A percentile compares a stretch with the other conserved stretches of the same genome.
phyloP scores from a whole-genome alignment of 2,888 invertebrate genomes.

The Gonocerus acuteangulatus region DNA sequence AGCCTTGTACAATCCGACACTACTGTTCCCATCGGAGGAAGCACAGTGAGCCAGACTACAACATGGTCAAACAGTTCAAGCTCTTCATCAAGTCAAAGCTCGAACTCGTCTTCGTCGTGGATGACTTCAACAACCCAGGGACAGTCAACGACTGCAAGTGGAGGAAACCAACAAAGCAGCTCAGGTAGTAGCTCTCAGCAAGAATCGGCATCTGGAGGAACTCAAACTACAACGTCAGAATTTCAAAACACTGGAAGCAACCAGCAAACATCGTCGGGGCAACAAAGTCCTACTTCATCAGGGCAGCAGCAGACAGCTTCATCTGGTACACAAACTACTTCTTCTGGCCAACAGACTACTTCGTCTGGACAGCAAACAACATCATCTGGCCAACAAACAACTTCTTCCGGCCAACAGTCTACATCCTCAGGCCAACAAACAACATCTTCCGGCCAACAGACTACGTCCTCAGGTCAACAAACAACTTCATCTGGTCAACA shows the following conservation, averaged over 20 bases:
- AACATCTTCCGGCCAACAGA: conserved; percentile 31
- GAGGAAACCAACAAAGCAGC: conserved; percentile 32
- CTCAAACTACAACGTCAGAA: conserved; percentile 27
- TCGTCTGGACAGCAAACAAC: conserved; percentile 26
- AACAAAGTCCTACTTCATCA: conserved; percentile 32
- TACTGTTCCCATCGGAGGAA: conserved; percentile 33
- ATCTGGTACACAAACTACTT: conserved; percentile 28
- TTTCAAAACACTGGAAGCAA: conserved; percentile 20
- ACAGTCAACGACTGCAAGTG: conserved; percentile 33
- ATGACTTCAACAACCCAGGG: conserved; percentile 29
- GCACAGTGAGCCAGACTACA: conserved; percentile 36
- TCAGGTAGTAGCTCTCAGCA: conserved; percentile 32
- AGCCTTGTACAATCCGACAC: conserved; percentile 38
- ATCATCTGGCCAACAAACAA: conserved; percentile 28
- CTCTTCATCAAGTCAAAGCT: conserved; percentile 34
- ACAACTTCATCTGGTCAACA: conserved; percentile 15
- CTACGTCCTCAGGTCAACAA: conserved; percentile 27
- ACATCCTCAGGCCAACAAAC: conserved; percentile 26
- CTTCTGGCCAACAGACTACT: conserved; percentile 25
- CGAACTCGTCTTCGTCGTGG: conserved; percentile 37
- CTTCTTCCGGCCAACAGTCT: conserved; percentile 33
- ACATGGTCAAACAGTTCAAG: conserved; percentile 36
- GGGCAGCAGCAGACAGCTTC: conserved; percentile 34
- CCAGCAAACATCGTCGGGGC: conserved; percentile 28
- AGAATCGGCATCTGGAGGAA: conserved; percentile 33